These are phyloP conservation scores for Coboldia fuscipes DNA, from an alignment of 1,140 invertebrate genomes.

Conservation along the genomic window DNA sequence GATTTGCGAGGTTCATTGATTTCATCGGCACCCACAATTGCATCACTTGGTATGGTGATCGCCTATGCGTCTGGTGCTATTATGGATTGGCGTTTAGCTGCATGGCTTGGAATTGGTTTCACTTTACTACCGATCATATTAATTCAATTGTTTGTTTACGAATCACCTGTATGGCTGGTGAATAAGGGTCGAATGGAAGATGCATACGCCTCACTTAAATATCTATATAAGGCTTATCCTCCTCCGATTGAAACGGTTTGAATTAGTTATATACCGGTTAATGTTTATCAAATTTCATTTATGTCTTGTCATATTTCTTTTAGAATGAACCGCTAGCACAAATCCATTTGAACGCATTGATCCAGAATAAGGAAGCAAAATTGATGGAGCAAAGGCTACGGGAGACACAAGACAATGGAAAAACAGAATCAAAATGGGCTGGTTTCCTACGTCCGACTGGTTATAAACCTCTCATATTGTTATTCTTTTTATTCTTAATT, in stretches of 20 bases:
- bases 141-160: constrained; percentile 34
- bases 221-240: constrained; percentile 20
- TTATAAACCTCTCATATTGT: constrained; percentile 32
- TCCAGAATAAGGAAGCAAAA: constrained; percentile 22
- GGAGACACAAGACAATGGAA: constrained; percentile 10
- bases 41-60: constrained; percentile 32
- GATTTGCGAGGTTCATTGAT: constrained; percentile 32
- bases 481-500: constrained; percentile 31
- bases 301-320: not conserved
- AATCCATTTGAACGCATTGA: constrained; percentile 17
- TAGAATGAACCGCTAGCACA: constrained; percentile 12
- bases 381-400: constrained; percentile 5
- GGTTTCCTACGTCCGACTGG: constrained; percentile 28
- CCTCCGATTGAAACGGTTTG: constrained; percentile 14
- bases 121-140: constrained; percentile 28
- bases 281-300: too few relatives aligned
- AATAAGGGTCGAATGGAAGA: constrained; percentile 28
- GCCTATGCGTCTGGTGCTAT: constrained; percentile 33
- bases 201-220: constrained; percentile 27
- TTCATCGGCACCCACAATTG: constrained; percentile 26
- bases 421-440: constrained; percentile 13
- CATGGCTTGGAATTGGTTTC: constrained; percentile 29
- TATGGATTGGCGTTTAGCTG: constrained; percentile 31
- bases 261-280: too few relatives aligned
- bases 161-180: constrained; percentile 42